phyloP scores from a whole-genome alignment of 2,888 invertebrate species.

The Geophilus truncorum region DNA sequence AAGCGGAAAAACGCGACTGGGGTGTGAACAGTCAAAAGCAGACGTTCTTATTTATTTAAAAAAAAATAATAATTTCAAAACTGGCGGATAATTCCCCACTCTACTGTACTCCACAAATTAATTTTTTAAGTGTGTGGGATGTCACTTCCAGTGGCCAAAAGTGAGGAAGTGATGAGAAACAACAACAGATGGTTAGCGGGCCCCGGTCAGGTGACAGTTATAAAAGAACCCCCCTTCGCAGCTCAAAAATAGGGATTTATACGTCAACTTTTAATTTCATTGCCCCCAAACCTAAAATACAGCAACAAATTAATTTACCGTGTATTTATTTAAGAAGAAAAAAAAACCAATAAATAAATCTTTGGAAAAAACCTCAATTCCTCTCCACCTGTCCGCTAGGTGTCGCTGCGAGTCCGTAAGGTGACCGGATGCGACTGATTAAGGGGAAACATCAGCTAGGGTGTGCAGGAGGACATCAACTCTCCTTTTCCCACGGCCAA shows the following conservation, averaged over 20 bases:
- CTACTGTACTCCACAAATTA: not conserved
- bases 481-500: conserved; percentile 27
- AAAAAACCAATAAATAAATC: not conserved
- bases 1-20: not conserved
- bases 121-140: not conserved
- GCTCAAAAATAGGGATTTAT: not conserved
- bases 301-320: not conserved
- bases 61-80: not conserved
- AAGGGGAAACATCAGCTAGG: conserved; percentile 13
- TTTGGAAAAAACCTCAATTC: not conserved
- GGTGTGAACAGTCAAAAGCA: not conserved
- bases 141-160: not conserved
- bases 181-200: conserved; percentile 10
- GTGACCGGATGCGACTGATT: conserved; percentile 27
- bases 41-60: not conserved
- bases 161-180: not conserved
- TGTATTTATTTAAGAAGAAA: too few species aligned
- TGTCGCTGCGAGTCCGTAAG: not conserved
- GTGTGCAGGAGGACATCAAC: conserved; percentile 27
- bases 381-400: not conserved
- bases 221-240: not conserved
- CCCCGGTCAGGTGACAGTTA: not conserved
- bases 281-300: not conserved
- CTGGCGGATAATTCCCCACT: too few species aligned
- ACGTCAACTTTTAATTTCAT: not conserved